These are phyloP conservation scores for Xenops minutus DNA, from an alignment of 2,797 vertebrate genomes.

Conservation along the genomic window DNA sequence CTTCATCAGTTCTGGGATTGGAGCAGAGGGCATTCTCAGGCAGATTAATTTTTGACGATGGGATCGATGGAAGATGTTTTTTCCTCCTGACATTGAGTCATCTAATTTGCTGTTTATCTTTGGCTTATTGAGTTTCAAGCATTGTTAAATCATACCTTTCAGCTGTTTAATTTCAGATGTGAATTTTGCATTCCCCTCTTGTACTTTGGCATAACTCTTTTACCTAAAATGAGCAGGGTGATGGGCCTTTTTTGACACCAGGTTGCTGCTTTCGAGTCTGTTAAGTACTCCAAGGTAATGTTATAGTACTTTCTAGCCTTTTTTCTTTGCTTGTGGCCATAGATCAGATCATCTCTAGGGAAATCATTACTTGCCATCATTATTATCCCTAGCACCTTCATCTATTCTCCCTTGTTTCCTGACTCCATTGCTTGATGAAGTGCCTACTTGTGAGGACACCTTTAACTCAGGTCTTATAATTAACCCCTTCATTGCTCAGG, in stretches of 20 bases:
- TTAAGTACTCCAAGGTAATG: slow-evolving; percentile 89
- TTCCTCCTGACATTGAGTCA: slow-evolving; percentile 84
- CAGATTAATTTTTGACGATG: slow-evolving; percentile 91
- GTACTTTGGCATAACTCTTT: slow-evolving; percentile 82
- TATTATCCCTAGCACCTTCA: slow-evolving; percentile 92
- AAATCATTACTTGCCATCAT: slow-evolving; percentile 97
- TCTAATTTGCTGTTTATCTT: slow-evolving; percentile 94
- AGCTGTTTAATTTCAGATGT: slow-evolving; percentile 90
- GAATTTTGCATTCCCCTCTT: slow-evolving; percentile 80
- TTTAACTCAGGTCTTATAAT: slow-evolving; percentile 82
- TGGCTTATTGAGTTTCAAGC: slow-evolving; percentile 89
- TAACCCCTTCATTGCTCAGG: slow-evolving; percentile 77
- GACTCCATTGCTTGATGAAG: slow-evolving; percentile 89
- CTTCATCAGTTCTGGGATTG: slow-evolving; percentile 81
- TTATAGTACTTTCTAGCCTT: slow-evolving; percentile 83
- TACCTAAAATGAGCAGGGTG: slow-evolving; percentile 76
- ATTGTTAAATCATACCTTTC: slow-evolving; percentile 94
- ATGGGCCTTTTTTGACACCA: slow-evolving; percentile 77
- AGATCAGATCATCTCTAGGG: slow-evolving; percentile 93
- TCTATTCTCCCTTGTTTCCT: slow-evolving; percentile 89
- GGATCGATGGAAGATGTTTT: slow-evolving; percentile 86
- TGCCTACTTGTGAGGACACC: slow-evolving; percentile 77
- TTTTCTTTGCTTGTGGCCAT: slow-evolving; percentile 89
- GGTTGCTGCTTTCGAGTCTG: slow-evolving; percentile 80
- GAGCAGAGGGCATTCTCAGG: slow-evolving; percentile 82